These are phyloP conservation scores for Eleginops maclovinus DNA, from an alignment of 2,113 vertebrate genomes.

Conservation along the genomic window DNA sequence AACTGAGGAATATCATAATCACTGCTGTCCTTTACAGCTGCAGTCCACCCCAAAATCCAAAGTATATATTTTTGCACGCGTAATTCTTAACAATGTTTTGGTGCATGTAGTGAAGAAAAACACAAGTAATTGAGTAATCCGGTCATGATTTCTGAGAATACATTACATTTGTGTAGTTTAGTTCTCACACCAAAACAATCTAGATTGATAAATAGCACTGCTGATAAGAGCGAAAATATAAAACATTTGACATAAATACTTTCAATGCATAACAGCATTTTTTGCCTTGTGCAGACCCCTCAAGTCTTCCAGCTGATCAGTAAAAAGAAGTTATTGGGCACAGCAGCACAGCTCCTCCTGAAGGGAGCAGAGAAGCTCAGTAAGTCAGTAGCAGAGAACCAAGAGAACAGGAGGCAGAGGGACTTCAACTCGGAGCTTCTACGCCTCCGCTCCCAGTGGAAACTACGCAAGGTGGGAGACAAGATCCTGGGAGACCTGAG, in stretches of 20 bases:
- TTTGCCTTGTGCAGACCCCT: slow-evolving; percentile 82
- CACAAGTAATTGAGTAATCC: no score
- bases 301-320: slow-evolving; percentile 95
- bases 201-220: no score
- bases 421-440: slow-evolving; percentile 98
- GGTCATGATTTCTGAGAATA: no score
- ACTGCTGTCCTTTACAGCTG: no score
- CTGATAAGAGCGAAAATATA: no score
- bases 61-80: no score
- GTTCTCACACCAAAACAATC: no score
- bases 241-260: no score
- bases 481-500: slow-evolving; percentile 98
- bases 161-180: no score
- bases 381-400: slow-evolving; percentile 94
- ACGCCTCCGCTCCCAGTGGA: slow-evolving; percentile 96
- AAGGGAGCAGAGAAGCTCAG: slow-evolving; percentile 95
- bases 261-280: background rate
- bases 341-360: slow-evolving; percentile 93
- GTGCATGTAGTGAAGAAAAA: no score
- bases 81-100: no score
- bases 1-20: background rate
- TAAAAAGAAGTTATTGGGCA: slow-evolving; percentile 95
- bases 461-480: slow-evolving; percentile 96
- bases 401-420: slow-evolving; percentile 94
- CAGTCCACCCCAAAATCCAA: no score